Percentiles rank a stretch among this genome's conserved stretches.
These are phyloP conservation scores for Plumapathes pennacea DNA, from an alignment of 92 coral and sea anemone species.

Conservation along the genomic window DNA sequence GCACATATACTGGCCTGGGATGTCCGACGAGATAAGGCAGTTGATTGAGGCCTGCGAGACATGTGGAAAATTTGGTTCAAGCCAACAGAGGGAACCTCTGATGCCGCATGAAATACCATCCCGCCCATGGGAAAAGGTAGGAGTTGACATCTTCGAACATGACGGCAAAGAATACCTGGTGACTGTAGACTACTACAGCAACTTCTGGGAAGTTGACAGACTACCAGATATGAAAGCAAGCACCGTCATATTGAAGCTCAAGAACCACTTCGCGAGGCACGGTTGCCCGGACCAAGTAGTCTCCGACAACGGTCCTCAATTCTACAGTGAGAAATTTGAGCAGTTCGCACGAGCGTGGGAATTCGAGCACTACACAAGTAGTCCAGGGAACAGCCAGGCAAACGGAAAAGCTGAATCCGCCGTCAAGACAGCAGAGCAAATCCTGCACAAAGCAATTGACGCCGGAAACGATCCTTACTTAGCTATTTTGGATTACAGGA, in stretches of 20 bases:
- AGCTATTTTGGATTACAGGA: slow-evolving; percentile 6
- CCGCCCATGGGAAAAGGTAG: slow-evolving; percentile 44
- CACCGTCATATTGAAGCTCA: slow-evolving; percentile 20
- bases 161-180: slow-evolving; percentile 13
- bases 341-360: neutral
- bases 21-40: slow-evolving; percentile 30
- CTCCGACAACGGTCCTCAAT: slow-evolving; percentile 40
- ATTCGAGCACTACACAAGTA: neutral
- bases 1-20: slow-evolving; percentile 35
- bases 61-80: slow-evolving; percentile 22
- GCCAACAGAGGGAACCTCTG: slow-evolving; percentile 33
- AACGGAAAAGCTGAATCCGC: slow-evolving; percentile 4
- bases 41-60: slow-evolving; percentile 22
- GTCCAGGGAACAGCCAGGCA: slow-evolving; percentile 3
- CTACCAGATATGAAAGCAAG: slow-evolving; percentile 11
- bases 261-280: slow-evolving; percentile 39
- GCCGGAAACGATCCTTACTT: slow-evolving; percentile 9
- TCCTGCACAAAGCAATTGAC: neutral
- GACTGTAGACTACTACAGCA: slow-evolving; percentile 45
- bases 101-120: slow-evolving; percentile 25
- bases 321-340: neutral
- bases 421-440: neutral
- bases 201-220: slow-evolving; percentile 34
- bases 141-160: slow-evolving; percentile 23
- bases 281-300: slow-evolving; percentile 29